Conservation (phyloP, 2,888 invertebrate species). For the Calliscelio sp. region DNA sequence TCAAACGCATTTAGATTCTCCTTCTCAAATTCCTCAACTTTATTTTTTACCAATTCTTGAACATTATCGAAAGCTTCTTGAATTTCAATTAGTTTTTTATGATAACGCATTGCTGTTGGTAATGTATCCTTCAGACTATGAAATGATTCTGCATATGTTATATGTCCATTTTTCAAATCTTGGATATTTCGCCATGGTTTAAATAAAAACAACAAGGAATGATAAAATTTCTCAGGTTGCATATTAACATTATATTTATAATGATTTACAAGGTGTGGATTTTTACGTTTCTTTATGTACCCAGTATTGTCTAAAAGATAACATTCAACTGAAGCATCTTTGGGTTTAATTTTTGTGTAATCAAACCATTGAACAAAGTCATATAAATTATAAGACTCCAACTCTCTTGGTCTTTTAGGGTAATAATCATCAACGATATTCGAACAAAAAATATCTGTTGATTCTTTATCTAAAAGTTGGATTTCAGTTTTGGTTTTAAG, state of each 20-base stretch:
- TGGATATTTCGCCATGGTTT: slow-evolving; percentile 71
- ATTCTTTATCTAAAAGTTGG: slow-evolving; percentile 29
- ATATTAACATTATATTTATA: slow-evolving; percentile 55
- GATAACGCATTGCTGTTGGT: too few relatives aligned
- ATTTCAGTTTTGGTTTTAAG: slow-evolving; percentile 54
- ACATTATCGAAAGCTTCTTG: too few relatives aligned
- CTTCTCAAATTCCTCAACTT: too few relatives aligned
- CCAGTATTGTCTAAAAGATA: slow-evolving; percentile 5
- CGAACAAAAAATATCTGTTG: neutral
- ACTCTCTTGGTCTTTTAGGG: slow-evolving; percentile 74
- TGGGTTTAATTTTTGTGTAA: slow-evolving; percentile 45
- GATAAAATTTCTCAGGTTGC: slow-evolving; percentile 62
- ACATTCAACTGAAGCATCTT: slow-evolving; percentile 4
- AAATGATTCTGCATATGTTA: slow-evolving; percentile 70
- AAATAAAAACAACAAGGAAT: slow-evolving; percentile 47
- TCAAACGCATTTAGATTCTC: too few relatives aligned
- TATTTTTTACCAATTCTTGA: too few relatives aligned
- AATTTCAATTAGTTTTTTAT: too few relatives aligned
- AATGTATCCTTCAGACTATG: slow-evolving; percentile 29
- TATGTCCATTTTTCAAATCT: slow-evolving; percentile 71
- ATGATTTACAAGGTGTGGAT: slow-evolving; percentile 52
- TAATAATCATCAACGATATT: slow-evolving; percentile 59
- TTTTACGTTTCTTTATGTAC: slow-evolving; percentile 69
- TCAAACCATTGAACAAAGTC: slow-evolving; percentile 72
- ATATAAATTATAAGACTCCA: slow-evolving; percentile 66